Base-by-base conservation (phyloP, 1,140 invertebrate species). In the Calosoma granatense region DNA sequence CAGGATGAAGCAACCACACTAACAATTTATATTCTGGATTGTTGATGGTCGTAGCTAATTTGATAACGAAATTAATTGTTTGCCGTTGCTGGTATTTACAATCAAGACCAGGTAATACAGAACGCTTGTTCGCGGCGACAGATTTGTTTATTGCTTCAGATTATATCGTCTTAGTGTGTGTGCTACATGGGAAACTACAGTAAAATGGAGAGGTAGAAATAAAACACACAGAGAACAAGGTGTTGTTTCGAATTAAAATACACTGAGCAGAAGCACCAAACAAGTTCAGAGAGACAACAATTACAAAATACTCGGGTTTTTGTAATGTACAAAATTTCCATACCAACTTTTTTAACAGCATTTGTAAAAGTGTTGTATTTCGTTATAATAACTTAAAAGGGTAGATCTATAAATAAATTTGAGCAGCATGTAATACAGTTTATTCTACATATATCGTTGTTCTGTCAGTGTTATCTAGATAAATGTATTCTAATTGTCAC, bases 61-160 rank as follows among this genome's bases (percentile, higher is more conserved):
- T 47, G 41, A 47, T 47, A 47, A 47, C 41, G 41, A 47, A 47
- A 47, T 47, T 47, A 47, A 47, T 17, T 47, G 41, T 47, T 47
- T 17, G 41, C 41, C 41, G 41, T 12, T 47, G 9, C 41, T 17
- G 41, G 41, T 47, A 47, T 47, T 47, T 47, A 47, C 41, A 47
- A 47, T 17, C 41, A 47, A 47, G 41, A 11, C 41, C 41, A 47
- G 41, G 41, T 47, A 47, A 47, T 47, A 17, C 41, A 17, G 6
- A 17, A 47, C 17, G 41, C 17, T 6, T 11, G 9, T 17, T 47
- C 6, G 41, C 17, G 41, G 9, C 6, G 17, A 12, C 41, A 4
- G 41, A 47, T 47, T 47, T 9, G 41, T 47, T 47, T 47, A 47
- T 47, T 47, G 41, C 17, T 17, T 3, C 9, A 11, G 41, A 47